Evolutionary conservation across 1,140 invertebrate genomes (phyloP).

Genomic region (Atta texana): DNA sequence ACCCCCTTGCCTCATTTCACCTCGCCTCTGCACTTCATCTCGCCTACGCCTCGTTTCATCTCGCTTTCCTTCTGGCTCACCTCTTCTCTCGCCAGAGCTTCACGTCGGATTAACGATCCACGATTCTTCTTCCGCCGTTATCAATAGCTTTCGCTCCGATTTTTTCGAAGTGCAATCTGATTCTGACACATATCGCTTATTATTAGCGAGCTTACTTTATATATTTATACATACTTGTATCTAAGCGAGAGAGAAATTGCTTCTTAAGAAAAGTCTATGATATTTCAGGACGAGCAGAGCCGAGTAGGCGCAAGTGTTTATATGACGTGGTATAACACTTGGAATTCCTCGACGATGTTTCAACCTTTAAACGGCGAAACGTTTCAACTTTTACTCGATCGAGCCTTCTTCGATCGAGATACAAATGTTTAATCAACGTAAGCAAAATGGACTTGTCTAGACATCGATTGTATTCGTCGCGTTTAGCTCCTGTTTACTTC

Average conservation of each 20-base stretch:
- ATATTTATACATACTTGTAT: too few relatives aligned
- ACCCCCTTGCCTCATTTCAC: background rate
- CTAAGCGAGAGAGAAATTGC: too few relatives aligned
- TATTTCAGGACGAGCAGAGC: background rate
- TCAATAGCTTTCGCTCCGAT: conserved; percentile 1
- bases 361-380: background rate
- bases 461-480: background rate
- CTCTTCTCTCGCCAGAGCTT: background rate
- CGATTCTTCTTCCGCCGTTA: conserved; percentile 7
- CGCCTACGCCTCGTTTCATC: background rate
- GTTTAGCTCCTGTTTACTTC: background rate
- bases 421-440: background rate
- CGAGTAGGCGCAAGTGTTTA: background rate
- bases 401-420: background rate
- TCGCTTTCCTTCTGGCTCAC: background rate
- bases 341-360: background rate
- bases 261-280: background rate
- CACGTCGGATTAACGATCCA: conserved; percentile 9
- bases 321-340: background rate
- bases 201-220: background rate
- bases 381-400: background rate
- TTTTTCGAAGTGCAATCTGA: background rate
- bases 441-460: conserved; percentile 24
- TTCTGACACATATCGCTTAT: background rate
- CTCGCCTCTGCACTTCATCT: background rate